A percentile compares a stretch with the other conserved stretches of the same genome.
These are phyloP conservation scores for Nothoprocta pentlandii DNA, from an alignment of 2,113 vertebrate species.

Conservation along the genomic window DNA sequence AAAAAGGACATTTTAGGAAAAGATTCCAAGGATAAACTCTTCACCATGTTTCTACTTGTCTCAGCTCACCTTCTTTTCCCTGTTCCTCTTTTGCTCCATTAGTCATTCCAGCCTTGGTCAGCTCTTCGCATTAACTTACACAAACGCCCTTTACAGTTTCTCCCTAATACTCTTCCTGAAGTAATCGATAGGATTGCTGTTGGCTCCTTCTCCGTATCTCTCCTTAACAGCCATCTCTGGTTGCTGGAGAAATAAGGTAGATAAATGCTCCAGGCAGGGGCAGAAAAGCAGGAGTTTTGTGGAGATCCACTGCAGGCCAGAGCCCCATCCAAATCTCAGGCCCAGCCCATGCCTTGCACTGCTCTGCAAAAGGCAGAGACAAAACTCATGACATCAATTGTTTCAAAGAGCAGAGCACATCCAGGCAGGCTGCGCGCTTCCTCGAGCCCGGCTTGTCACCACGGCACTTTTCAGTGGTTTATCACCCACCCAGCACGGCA, in stretches of 20 bases:
- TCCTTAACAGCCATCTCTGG: neutral
- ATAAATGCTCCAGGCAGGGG: neutral
- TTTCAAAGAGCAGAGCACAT: neutral
- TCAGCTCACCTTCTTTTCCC: neutral
- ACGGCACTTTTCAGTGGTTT: neutral
- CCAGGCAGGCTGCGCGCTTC: neutral
- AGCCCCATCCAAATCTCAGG: neutral
- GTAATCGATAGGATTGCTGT: constrained; percentile 17
- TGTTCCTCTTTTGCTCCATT: neutral
- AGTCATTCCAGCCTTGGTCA: constrained; percentile 29
- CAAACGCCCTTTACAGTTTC: constrained; percentile 35
- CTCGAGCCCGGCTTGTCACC: neutral
- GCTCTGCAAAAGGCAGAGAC: neutral
- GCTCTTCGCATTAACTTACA: constrained; percentile 49
- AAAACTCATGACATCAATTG: neutral
- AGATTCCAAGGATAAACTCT: constrained; percentile 35
- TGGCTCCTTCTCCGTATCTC: neutral
- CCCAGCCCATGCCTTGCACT: neutral
- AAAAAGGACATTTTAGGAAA: constrained; percentile 43
- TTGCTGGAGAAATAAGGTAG: neutral
- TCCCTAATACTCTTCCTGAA: constrained; percentile 2
- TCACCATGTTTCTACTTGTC: neutral
- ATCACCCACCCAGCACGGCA: neutral
- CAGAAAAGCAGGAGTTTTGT: neutral
- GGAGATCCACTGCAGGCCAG: neutral